Base-by-base conservation (phyloP, 30 jellyfish, hydroid and myxozoan genomes). In the Aurelia sp. region DNA sequence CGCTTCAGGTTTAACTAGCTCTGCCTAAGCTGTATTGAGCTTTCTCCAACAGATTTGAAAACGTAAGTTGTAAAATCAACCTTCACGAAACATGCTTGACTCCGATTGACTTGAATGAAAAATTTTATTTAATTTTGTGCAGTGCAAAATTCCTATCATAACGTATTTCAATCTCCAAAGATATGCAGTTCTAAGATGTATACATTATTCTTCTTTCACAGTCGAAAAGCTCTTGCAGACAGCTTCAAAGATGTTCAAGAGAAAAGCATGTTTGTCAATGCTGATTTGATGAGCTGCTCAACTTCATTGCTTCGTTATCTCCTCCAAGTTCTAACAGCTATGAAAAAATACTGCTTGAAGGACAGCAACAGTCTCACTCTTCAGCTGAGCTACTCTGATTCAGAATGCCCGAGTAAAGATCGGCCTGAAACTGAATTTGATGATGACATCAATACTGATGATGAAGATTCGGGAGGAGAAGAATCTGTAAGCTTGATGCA, bases 381-480 rank as follows among this genome's bases (percentile, higher is more conserved):
- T 3, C 91, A 67, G 53, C 72, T 67, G 55, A 81, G 84, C 58
- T 63, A 80, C 59, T 30, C 84, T 16, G 91, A 81, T 7, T 48
- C 84, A 4, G 91, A 81, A 4, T 81, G 24, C 48, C 68, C 52
- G 15, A 55, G 91, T 51, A 81, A 61, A 38, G 91, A 81, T 81
- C 84, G 84, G 33, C 2, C 68, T 38, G 91, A 81, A 13, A 52
- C 70, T 27, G 91, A 81, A 11, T 15, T 22, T 17, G 91, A 81
- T 52, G 91, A 81, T 10, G 91, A 81, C 35, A 18, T 81, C 33
- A 81, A 86, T 35, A 64, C 78, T 11, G 98, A 92, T 22, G 97
- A 86, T 38, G 98, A 88, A 20, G 97, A 82, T 15, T 67, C 94
- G 2, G 87, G 78, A 17, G 96, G 89, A 17, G 98, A 93, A 72